Percentiles rank a stretch among this genome's conserved stretches.
phyloP scores from a whole-genome alignment of 2,113 vertebrate species.

The Oreochromis niloticus region DNA sequence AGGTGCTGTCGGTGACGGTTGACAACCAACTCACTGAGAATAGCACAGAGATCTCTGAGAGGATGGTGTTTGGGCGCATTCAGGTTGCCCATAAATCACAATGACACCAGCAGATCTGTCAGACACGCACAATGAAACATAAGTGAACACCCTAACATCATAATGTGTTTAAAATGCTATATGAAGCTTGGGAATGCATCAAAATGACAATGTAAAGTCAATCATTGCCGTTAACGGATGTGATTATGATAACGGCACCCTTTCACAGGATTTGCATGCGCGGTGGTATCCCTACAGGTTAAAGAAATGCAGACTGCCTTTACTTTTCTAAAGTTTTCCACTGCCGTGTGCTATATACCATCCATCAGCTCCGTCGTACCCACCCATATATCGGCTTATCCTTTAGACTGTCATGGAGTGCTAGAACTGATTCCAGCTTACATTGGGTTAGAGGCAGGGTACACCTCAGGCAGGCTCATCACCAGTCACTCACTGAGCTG shows the following conservation, averaged over 20 bases:
- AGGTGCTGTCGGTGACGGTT: constrained; percentile 29
- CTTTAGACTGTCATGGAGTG: not conserved
- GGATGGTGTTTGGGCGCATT: constrained; percentile 1
- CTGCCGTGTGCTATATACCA: not conserved
- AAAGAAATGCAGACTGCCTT: not conserved
- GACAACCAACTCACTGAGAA: constrained; percentile 9
- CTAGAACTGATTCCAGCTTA: not conserved
- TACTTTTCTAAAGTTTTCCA: not conserved
- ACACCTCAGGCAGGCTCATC: not conserved
- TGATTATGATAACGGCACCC: not conserved
- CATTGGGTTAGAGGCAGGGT: not conserved
- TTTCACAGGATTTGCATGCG: not conserved
- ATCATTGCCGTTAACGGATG: not conserved
- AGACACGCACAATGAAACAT: not conserved
- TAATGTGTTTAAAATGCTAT: not conserved
- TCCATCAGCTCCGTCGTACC: not conserved
- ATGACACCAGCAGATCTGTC: not conserved
- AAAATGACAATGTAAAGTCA: not conserved
- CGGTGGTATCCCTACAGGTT: not conserved
- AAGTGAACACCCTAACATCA: not conserved
- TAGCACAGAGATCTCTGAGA: constrained; percentile 1
- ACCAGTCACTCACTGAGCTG: not conserved
- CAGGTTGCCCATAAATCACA: constrained; percentile 33
- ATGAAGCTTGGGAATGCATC: not conserved
- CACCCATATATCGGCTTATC: not conserved